Evolutionary conservation across 1,140 invertebrate genomes (phyloP), one percentile per base, ranked within the genome.

Genomic region (Sarcophaga bullata): DNA sequence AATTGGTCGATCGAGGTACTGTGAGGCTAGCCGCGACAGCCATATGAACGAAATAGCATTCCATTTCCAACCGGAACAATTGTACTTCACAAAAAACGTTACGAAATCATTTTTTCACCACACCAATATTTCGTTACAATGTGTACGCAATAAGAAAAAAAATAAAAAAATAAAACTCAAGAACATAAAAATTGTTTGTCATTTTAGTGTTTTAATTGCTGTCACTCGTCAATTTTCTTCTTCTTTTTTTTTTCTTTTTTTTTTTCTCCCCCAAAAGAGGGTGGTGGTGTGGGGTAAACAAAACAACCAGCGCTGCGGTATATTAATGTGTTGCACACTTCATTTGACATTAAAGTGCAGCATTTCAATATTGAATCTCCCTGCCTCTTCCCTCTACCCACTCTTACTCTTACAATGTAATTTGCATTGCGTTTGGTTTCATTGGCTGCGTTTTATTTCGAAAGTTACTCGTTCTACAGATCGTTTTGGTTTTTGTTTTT

Each of bases 281-380:
- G 52, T 54, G 52, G 52, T 10, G 52, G 9, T 10, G 52, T 54
- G 52, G 52, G 52, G 15, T 10, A 54, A 19, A 8, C 62, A 17
- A 17, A 25, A 17, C 37, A 10, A 11, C 15, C 15, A 11, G 52
- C 10, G 5, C 37, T 72, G n/a, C 8, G 75, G 54, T n/a, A 19
- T 37, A 62, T 80, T 80, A 80, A 80, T 80, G 80, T 80, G 80
- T 80, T 80, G 52, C 80, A 80, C 80, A 80, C 80, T 80, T 80
- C 54, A 80, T 80, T 80, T 80, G 80, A 80, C 80, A 80, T 80
- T 68, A 37, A 80, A 80, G 80, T 80, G 80, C 52, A 10, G 75
- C 8, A 50, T 19, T 78, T 48, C 48, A 50, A 49, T 49, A 15
- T 49, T 25, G 47, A n/a, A n/a, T 46, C 48, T 8, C 50, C 11